Percentiles rank a stretch among this genome's conserved stretches.
phyloP scores from a whole-genome alignment of 30 jellyfish, hydroid and myxozoan genomes.

The Cassiopea xamachana region DNA sequence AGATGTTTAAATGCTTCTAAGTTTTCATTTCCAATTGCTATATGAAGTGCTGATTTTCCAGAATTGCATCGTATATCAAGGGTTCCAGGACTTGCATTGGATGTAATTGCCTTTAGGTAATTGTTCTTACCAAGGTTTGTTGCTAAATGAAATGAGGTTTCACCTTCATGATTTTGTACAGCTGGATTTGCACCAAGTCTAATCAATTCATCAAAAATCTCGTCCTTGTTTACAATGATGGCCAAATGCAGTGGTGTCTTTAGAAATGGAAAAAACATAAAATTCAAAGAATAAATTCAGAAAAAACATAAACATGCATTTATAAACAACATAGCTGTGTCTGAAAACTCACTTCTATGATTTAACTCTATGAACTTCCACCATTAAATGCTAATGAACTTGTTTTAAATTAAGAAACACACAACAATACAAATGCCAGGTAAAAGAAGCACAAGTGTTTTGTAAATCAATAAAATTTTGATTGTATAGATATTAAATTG shows the following conservation, averaged over 20 bases:
- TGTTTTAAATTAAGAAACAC: too few species aligned
- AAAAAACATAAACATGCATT: too few species aligned
- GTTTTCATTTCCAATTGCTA: slow-evolving; percentile 50
- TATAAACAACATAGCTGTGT: neutral
- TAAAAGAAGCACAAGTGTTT: too few species aligned
- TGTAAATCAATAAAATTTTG: too few species aligned
- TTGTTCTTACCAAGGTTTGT: slow-evolving; percentile 44
- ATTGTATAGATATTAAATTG: too few species aligned
- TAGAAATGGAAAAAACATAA: neutral
- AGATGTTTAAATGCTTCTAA: slow-evolving; percentile 17
- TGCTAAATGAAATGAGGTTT: slow-evolving; percentile 68
- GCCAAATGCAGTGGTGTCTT: slow-evolving; percentile 82
- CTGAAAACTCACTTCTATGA: too few species aligned
- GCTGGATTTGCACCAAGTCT: slow-evolving; percentile 34
- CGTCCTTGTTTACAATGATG: slow-evolving; percentile 14
- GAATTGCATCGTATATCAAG: slow-evolving; percentile 24
- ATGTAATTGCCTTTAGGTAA: slow-evolving; percentile 13
- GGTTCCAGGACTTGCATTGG: slow-evolving; percentile 1
- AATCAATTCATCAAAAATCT: slow-evolving; percentile 19
- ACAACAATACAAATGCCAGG: too few species aligned
- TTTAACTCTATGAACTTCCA: too few species aligned
- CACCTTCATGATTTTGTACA: slow-evolving; percentile 47
- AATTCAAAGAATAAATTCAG: too few species aligned
- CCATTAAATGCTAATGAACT: too few species aligned
- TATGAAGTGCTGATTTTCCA: slow-evolving; percentile 68